Evolutionary conservation across 2,888 invertebrate species (phyloP).

Genomic region (Dasypolia templi): DNA sequence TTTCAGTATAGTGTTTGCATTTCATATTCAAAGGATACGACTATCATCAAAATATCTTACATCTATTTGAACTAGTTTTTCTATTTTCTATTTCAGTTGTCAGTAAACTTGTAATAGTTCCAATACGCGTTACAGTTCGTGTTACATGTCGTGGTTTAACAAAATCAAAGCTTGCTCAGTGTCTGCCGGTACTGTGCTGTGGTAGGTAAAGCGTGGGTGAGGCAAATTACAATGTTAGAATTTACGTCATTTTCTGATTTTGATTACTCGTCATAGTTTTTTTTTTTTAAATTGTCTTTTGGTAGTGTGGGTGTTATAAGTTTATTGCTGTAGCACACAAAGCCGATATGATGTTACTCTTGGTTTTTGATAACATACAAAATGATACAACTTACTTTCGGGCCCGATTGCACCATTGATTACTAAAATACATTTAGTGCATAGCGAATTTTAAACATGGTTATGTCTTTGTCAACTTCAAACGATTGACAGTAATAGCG

Average conservation of each 20-base stretch:
- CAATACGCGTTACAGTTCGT: slow-evolving; percentile 30
- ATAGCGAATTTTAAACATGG: neutral
- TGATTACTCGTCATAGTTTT: neutral
- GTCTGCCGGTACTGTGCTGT: slow-evolving; percentile 75
- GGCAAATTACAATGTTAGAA: slow-evolving; percentile 40
- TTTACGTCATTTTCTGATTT: neutral
- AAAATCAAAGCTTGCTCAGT: slow-evolving; percentile 73
- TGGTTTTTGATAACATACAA: neutral
- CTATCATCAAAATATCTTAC: slow-evolving; percentile 35
- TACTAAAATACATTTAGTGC: neutral
- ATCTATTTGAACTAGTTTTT: slow-evolving; percentile 36
- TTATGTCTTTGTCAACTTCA: neutral
- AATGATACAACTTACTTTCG: neutral
- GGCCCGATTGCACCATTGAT: neutral
- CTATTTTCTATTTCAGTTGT: slow-evolving; percentile 51
- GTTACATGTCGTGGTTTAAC: slow-evolving; percentile 53
- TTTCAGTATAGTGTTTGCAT: slow-evolving; percentile 53
- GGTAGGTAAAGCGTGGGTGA: slow-evolving; percentile 76
- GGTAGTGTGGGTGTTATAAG: neutral
- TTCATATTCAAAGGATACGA: slow-evolving; percentile 33
- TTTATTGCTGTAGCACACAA: slow-evolving; percentile 23
- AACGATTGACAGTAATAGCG: neutral
- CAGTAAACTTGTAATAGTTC: slow-evolving; percentile 49
- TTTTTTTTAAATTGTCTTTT: neutral
- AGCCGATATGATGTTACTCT: neutral